Evolutionary conservation across 2,888 invertebrate genomes (phyloP).

Genomic region (Trilocha varians): DNA sequence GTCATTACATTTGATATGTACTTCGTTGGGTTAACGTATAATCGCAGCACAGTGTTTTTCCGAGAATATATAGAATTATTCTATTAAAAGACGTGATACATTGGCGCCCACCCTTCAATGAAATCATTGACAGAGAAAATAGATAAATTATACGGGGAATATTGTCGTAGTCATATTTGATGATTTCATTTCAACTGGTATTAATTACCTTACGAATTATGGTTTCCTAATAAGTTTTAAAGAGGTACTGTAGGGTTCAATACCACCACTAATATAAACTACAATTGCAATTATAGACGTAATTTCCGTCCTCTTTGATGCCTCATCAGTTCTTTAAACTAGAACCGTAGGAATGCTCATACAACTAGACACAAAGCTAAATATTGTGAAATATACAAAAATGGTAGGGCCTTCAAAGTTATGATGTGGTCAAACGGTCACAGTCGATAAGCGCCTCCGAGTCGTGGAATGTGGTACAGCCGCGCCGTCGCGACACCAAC

Average conservation of each 20-base stretch:
- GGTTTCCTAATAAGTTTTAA: too few relatives aligned
- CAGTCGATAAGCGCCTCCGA: conserved; percentile 46
- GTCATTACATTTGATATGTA: neutral
- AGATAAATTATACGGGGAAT: neutral
- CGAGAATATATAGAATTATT: neutral
- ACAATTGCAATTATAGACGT: too few relatives aligned
- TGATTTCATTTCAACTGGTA: too few relatives aligned
- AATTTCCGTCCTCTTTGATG: too few relatives aligned
- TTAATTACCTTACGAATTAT: too few relatives aligned
- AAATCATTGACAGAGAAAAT: neutral
- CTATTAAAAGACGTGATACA: neutral
- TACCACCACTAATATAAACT: too few relatives aligned
- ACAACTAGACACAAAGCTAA: too few relatives aligned
- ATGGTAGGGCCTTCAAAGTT: conserved; percentile 31
- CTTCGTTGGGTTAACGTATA: neutral
- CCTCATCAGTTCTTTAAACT: too few relatives aligned
- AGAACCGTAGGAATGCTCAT: too few relatives aligned
- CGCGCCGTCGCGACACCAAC: conserved; percentile 42
- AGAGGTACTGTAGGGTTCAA: too few relatives aligned
- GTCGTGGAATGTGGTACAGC: conserved; percentile 61
- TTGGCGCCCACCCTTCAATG: neutral
- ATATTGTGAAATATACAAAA: conserved; percentile 6
- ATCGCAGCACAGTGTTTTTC: neutral
- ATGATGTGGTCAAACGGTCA: conserved; percentile 48
- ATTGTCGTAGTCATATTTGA: too few relatives aligned